Evolutionary conservation across 2,797 vertebrate species (phyloP), one percentile per base, ranked within the genome.

Genomic region (Acanthurus leucopareius): DNA sequence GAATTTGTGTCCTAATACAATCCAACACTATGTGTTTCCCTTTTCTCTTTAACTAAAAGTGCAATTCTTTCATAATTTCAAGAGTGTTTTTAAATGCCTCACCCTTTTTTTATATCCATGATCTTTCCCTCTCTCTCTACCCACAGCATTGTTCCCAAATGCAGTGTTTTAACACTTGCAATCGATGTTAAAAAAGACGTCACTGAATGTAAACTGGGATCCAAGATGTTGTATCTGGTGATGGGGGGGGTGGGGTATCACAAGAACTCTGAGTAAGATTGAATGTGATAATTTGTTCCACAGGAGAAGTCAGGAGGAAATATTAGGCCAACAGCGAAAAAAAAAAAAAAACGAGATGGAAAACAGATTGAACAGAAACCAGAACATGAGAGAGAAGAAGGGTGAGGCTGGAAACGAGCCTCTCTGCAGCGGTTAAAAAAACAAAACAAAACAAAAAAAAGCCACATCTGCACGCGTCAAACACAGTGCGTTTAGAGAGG

Each of bases 401-500:
- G 69, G 52, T 7, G 73, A 79, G 77, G 60, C 62, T 78, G 62
- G 68, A 85, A 20, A 59, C 28, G 3, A 75, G 70, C 40, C 69
- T 52, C 69, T 73, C 35, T 17, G 28, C 52, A 2, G 38, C 13
- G 53, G 80, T 81, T 32, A 32, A 28, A 28, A 28, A 28, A 28
- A n/a, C n/a, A n/a, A n/a, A n/a, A n/a, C n/a, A 28, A 28, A 28
- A 28, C 0, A 32, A 32, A 42, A 72, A 84, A 67, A 9, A 42
- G 75, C 80, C 82, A 78, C 70, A 35, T 58, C 28, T 73, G 60
- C 63, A 72, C 72, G 75, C n/a, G 75, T 69, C 35, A 79, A 63
- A 78, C 32, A 9, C 48, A 17, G 20, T 1, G 5, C 25, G 59
- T 3, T 56, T 20, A 42, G 16, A 53, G 64, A 20, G 52, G 25